Evolutionary conservation across 2,888 invertebrate genomes (phyloP).

Genomic region (Drosophila neotestacea): DNA sequence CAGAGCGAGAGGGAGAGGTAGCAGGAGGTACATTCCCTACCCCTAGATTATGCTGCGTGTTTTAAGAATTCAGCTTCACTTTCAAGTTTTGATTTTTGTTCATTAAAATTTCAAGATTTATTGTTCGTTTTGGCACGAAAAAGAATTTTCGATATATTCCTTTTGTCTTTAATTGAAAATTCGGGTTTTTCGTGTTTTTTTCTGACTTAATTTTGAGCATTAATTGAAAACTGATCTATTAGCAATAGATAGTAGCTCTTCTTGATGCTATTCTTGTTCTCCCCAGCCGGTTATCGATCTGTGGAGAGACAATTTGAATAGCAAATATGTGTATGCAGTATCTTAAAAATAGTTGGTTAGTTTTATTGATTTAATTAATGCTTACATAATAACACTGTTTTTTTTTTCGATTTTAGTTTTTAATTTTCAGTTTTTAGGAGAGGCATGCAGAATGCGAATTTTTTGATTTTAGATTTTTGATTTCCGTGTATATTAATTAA

Average conservation of each 20-base stretch:
- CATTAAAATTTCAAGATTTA: slow-evolving; percentile 69
- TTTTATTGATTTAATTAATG: slow-evolving; percentile 76
- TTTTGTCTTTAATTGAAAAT: slow-evolving; percentile 75
- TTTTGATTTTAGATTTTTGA: slow-evolving; percentile 56
- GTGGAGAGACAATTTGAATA: slow-evolving; percentile 43
- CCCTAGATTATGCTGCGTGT: slow-evolving; percentile 54
- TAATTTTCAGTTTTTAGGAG: background rate
- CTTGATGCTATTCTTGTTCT: slow-evolving; percentile 1
- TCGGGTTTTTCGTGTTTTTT: slow-evolving; percentile 75
- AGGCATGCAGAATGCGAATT: slow-evolving; percentile 37
- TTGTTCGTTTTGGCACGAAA: slow-evolving; percentile 23
- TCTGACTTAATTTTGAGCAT: slow-evolving; percentile 69
- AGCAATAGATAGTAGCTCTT: slow-evolving; percentile 50
- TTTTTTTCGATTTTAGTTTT: slow-evolving; percentile 5
- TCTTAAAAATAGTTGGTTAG: slow-evolving; percentile 45
- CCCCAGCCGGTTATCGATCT: slow-evolving; percentile 31
- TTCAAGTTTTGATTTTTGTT: slow-evolving; percentile 65
- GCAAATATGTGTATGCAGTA: slow-evolving; percentile 42
- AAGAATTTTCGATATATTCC: slow-evolving; percentile 44
- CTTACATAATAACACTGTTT: slow-evolving; percentile 57
- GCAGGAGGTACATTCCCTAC: background rate
- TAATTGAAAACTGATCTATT: slow-evolving; percentile 74
- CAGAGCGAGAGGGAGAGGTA: too few species aligned
- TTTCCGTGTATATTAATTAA: slow-evolving; percentile 66
- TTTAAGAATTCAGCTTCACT: slow-evolving; percentile 69